These are phyloP conservation scores for Thermophis baileyi DNA, from an alignment of 2,113 vertebrate genomes.

Conservation along the genomic window DNA sequence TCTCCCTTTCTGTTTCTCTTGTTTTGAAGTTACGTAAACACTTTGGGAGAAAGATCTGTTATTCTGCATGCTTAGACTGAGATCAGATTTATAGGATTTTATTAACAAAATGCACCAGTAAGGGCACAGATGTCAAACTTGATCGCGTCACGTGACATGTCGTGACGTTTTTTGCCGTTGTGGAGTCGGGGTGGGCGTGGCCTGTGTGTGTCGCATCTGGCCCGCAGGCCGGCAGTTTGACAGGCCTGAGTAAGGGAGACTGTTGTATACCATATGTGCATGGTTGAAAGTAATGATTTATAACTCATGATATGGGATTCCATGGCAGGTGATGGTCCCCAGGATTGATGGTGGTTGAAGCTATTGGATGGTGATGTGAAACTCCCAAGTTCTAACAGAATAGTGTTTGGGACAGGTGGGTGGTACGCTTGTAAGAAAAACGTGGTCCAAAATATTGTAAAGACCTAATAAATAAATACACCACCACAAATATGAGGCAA, in stretches of 20 bases:
- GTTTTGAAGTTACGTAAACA: background rate
- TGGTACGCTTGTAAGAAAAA: slow-evolving; percentile 43
- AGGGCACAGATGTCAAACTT: background rate
- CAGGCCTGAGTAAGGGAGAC: background rate
- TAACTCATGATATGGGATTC: too few relatives aligned
- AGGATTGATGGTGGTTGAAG: background rate
- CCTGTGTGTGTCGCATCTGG: too few relatives aligned
- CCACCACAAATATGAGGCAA: background rate
- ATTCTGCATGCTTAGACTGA: background rate
- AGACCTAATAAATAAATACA: slow-evolving; percentile 34
- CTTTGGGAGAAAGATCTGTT: background rate
- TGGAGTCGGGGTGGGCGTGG: too few relatives aligned
- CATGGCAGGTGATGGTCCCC: background rate
- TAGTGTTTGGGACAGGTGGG: slow-evolving; percentile 37
- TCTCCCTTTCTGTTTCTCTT: background rate
- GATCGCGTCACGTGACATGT: too few relatives aligned
- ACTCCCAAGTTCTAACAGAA: slow-evolving; percentile 13
- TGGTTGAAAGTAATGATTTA: background rate
- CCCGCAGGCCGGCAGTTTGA: too few relatives aligned
- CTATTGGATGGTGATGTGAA: background rate
- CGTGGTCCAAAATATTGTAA: slow-evolving; percentile 43
- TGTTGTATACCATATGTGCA: background rate
- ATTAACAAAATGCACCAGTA: background rate
- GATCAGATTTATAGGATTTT: background rate
- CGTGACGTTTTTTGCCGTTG: too few relatives aligned